These are phyloP conservation scores for Aphodius sticticus DNA, from an alignment of 2,888 invertebrate species.

Conservation along the genomic window DNA sequence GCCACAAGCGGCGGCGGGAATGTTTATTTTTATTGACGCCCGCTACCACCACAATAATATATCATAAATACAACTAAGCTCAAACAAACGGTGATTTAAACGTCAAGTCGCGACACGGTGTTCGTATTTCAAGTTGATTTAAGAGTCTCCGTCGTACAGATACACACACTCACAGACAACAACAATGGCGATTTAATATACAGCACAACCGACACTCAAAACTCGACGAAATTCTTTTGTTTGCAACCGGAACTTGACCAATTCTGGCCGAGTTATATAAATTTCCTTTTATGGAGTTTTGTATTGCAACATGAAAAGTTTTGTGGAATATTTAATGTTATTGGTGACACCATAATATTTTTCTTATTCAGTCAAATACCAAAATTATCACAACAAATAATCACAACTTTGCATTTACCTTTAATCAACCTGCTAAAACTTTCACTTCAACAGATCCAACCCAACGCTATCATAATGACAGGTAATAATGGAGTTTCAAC, in stretches of 20 bases:
- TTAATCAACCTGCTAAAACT: neutral
- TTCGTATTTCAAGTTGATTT: neutral
- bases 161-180: neutral
- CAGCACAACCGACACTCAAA: neutral
- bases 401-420: neutral
- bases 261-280: neutral
- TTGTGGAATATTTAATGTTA: neutral
- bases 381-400: neutral
- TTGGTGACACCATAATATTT: too few species aligned
- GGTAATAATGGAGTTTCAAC: neutral
- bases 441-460: neutral
- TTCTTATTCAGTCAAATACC: too few species aligned
- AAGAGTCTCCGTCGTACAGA: neutral
- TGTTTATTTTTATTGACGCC: neutral
- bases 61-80: conserved; percentile 4
- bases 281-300: neutral
- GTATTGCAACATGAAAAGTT: neutral
- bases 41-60: neutral
- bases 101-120: neutral
- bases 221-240: neutral
- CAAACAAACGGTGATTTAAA: neutral
- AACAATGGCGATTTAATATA: neutral
- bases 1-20: neutral
- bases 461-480: neutral
- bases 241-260: neutral